A percentile compares a stretch with the other conserved stretches of the same genome.
These are phyloP conservation scores for Zygothrica quintamaculata DNA, from an alignment of 2,888 invertebrate species.

Conservation along the genomic window DNA sequence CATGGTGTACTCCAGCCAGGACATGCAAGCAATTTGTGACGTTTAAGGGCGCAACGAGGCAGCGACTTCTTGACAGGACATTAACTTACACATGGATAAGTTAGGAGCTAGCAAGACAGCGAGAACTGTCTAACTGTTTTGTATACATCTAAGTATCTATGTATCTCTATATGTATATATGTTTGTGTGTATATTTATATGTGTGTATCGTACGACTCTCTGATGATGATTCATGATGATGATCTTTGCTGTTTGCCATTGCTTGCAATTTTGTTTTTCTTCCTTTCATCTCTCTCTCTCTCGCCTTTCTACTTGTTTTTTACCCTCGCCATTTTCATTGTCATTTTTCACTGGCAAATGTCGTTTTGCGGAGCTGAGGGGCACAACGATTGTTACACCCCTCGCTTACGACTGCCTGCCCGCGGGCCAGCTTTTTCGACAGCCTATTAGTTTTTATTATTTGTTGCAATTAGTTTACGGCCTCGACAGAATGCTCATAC, in stretches of 20 bases:
- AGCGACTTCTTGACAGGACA: conserved; percentile 80
- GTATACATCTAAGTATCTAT: conserved; percentile 12
- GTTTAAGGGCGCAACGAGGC: conserved; percentile 77
- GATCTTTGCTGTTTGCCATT: conserved; percentile 65
- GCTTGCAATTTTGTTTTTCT: conserved; percentile 61
- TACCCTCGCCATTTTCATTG: conserved; percentile 56
- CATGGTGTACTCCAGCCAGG: conserved; percentile 15
- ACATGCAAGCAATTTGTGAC: conserved; percentile 71
- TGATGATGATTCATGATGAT: conserved; percentile 79
- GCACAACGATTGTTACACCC: neutral
- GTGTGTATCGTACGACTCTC: conserved; percentile 47
- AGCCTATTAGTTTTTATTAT: conserved; percentile 82
- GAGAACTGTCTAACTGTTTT: conserved; percentile 65
- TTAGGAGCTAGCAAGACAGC: conserved; percentile 45
- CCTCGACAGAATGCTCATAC: conserved; percentile 35
- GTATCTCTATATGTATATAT: too few relatives aligned
- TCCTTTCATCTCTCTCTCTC: conserved; percentile 23
- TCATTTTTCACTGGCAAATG: conserved; percentile 74
- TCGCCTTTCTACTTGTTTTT: conserved; percentile 8
- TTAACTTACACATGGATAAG: conserved; percentile 73
- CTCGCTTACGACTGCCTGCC: conserved; percentile 6
- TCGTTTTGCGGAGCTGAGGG: conserved; percentile 1
- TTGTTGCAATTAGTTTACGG: conserved; percentile 77
- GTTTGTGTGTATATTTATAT: conserved; percentile 15
- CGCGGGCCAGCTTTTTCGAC: conserved; percentile 62